Evolutionary conservation across 2,113 vertebrate genomes (phyloP), one percentile per base, ranked within the genome.

Genomic region (Hypocryptadius cinnamomeus): DNA sequence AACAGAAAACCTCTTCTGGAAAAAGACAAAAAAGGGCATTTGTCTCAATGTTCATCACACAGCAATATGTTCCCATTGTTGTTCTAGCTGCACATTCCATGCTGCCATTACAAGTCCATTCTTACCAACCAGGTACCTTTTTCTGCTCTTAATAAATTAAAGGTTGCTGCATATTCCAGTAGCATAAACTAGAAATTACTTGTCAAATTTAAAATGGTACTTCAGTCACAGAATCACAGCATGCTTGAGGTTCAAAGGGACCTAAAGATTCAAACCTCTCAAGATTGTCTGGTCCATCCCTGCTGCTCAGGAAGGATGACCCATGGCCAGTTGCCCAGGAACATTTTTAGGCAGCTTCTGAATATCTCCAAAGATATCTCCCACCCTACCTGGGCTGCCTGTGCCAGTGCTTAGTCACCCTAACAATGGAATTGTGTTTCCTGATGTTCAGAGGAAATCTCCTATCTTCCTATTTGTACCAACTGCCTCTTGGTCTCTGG

Each of bases 1-100:
- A 40, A 40, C 40, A 40, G 40, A 87, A 77, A 96, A 71, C 2
- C 9, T 84, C 61, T 71, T 63, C 61, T 80, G 79, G 42, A 64
- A 70, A 70, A 92, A 92, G 60, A 77, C 28, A 65, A 57, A 79
- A 87, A 69, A 35, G 33, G 28, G 25, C 20, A 77, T 61, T 85
- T 64, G 16, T 40, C 47, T 68, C 35, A 47, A 28, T 2, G 9
- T 37, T 63, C 30, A 51, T 40, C 2, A 2, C 11, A 63, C 15
- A 64, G 24, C 0, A 0, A 39, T 15, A 33, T 0, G 2, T 37
- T 56, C 69, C 53, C 18, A 12, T 6, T 42, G 40, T 22, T 86
- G 31, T 17, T 80, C 48, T 31, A 88, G 68, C 14, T 48, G 60
- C 56, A 56, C 17, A 18, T 42, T 64, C 85, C 53, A 50, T 8